Percentiles rank a stretch among this genome's conserved stretches.
phyloP scores from a whole-genome alignment of 1,140 invertebrate genomes.

The Hesperophylax magnus region DNA sequence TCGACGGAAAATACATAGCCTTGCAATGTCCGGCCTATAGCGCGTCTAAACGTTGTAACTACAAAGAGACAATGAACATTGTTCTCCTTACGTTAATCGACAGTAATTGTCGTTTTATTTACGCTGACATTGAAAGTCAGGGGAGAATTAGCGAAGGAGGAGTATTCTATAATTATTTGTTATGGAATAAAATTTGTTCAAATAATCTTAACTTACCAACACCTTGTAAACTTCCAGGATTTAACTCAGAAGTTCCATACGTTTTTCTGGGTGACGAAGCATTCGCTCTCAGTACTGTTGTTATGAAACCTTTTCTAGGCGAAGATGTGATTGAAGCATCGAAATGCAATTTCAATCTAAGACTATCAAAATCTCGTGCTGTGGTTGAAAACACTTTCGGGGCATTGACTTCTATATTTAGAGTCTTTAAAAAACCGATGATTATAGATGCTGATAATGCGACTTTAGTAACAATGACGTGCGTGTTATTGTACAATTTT shows the following conservation, averaged over 20 bases:
- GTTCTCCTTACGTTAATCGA: constrained; percentile 57
- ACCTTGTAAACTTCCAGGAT: constrained; percentile 56
- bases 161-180: constrained; percentile 48
- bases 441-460: constrained; percentile 59
- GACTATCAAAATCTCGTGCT: constrained; percentile 60
- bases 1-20: neutral
- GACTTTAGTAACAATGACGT: constrained; percentile 55
- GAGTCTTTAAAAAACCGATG: constrained; percentile 63
- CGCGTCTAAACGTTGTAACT: neutral
- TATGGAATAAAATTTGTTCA: constrained; percentile 46
- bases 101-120: constrained; percentile 57
- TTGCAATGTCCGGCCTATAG: neutral
- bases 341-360: constrained; percentile 63
- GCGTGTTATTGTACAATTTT: constrained; percentile 61
- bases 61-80: constrained; percentile 49
- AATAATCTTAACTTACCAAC: constrained; percentile 59
- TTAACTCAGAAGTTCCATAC: constrained; percentile 58
- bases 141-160: constrained; percentile 39
- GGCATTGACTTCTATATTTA: constrained; percentile 63
- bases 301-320: constrained; percentile 67
- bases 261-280: constrained; percentile 69
- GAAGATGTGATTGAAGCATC: constrained; percentile 55
- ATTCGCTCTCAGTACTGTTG: constrained; percentile 64
- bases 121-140: constrained; percentile 54
- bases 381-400: constrained; percentile 71